Conservation (phyloP, 2,113 vertebrate species). For the Gallinago undulata region DNA sequence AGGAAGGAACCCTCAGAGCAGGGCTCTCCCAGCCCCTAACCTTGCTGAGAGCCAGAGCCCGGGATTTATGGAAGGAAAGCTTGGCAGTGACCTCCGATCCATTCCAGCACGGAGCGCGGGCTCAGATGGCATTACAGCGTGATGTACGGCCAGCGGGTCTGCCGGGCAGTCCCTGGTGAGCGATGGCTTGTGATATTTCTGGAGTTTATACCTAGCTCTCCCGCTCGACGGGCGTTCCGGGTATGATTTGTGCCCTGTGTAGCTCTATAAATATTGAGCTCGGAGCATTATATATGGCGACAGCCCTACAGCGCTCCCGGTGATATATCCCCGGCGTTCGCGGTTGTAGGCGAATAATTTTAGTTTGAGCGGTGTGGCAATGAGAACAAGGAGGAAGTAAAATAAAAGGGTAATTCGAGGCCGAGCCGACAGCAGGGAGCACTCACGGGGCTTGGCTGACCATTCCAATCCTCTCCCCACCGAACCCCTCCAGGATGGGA, state of each 20-base stretch:
- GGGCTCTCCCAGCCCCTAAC: conserved; percentile 30
- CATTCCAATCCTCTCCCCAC: not conserved
- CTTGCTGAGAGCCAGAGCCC: conserved; percentile 35
- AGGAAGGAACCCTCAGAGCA: not conserved
- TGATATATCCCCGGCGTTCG: conserved; percentile 64
- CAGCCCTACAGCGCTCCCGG: conserved; percentile 62
- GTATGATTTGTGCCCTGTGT: conserved; percentile 62
- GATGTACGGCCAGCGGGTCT: conserved; percentile 53
- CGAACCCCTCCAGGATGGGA: not conserved
- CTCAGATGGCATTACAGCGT: conserved; percentile 59
- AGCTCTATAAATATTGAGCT: conserved; percentile 70
- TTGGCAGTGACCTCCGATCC: conserved; percentile 65
- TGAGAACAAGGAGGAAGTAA: conserved; percentile 60
- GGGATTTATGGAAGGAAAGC: conserved; percentile 64
- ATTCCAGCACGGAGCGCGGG: conserved; percentile 28
- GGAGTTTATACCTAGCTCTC: conserved; percentile 71
- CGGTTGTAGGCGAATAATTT: conserved; percentile 61
- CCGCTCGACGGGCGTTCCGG: conserved; percentile 55
- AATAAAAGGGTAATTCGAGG: conserved; percentile 58
- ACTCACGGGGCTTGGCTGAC: not conserved
- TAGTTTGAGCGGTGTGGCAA: conserved; percentile 63
- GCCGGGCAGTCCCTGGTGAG: conserved; percentile 62
- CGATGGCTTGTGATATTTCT: conserved; percentile 67
- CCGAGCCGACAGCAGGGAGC: conserved; percentile 23
- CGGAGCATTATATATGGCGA: conserved; percentile 66